Percentiles rank a stretch among this genome's conserved stretches.
Conservation (phyloP, 2,888 invertebrate genomes). For the Drosophila mimica region DNA sequence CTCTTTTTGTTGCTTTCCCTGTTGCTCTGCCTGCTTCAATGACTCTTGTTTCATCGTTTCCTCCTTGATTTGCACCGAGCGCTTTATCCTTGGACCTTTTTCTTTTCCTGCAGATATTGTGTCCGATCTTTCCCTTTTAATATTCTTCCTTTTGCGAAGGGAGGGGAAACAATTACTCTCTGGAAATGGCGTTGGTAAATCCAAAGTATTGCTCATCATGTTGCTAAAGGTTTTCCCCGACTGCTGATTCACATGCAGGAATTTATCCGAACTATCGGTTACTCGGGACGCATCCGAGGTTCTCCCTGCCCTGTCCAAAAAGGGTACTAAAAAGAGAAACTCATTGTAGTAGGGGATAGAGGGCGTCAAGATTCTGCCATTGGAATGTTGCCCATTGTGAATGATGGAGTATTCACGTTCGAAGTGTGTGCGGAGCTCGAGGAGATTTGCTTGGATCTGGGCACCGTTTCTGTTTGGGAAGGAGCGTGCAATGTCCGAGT, state of each 20-base stretch:
- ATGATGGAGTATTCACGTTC: conserved; percentile 52
- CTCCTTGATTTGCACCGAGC: neutral
- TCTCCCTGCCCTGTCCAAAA: neutral
- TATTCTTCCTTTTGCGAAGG: neutral
- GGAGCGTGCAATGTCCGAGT: conserved; percentile 37
- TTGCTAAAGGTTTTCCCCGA: neutral
- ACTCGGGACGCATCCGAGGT: neutral
- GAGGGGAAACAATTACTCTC: neutral
- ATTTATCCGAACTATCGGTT: neutral
- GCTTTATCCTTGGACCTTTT: too few relatives aligned
- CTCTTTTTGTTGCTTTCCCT: neutral
- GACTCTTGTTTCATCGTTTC: neutral
- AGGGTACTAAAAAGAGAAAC: conserved; percentile 60
- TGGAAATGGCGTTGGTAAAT: neutral
- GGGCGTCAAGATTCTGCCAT: conserved; percentile 30
- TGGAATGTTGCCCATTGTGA: conserved; percentile 18
- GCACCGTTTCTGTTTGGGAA: conserved; percentile 29
- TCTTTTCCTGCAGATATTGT: neutral
- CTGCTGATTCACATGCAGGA: neutral
- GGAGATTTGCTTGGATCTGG: conserved; percentile 34
- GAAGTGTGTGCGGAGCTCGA: conserved; percentile 41
- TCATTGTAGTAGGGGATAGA: conserved; percentile 58
- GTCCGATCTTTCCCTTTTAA: neutral
- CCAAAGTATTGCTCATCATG: neutral
- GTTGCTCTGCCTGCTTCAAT: neutral